Base-by-base conservation (phyloP, 2,888 invertebrate species). In the Erannis defoliaria region DNA sequence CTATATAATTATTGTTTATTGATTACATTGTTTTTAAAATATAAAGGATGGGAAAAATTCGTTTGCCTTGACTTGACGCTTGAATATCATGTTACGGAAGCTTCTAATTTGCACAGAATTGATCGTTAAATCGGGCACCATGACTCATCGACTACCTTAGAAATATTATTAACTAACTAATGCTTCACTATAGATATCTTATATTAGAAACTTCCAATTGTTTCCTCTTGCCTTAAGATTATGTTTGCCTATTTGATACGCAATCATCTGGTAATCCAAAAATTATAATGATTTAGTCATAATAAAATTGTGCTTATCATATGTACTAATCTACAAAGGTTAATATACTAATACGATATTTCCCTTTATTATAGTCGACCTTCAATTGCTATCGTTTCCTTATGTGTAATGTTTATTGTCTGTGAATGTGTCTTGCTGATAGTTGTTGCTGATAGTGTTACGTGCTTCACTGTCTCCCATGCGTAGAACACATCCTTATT, bases 381-480 rank as follows among this genome's bases (percentile, higher is more conserved):
- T 71, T 72, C 66, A 65, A 45, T 45, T 51, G 49, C 58, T 55
- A 60, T 67, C 59, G 64, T 61, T 71, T 73, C 74, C 74, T 29
- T 70, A 67, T 72, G 37, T 70, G 67, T 68, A 69, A 71, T 74
- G 68, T n/a, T n/a, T 70, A 73, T 75, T 74, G 76, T 77, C 67
- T 43, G 64, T 65, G 69, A 70, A 70, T 71, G 67, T 64, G 57
- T 54, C 66, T 66, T 73, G 73, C 68, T 71, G 63, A 66, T 65
- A 62, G 71, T 66, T 26, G 26, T 42, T 23, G 38, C 37, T 58
- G 37, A 37, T 54, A 67, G 63, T 60, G 66, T 70, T 73, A 73
- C 72, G 72, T 71, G 72, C 66, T 72, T 58, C 67, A 68, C 71
- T 64, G 65, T 63, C 71, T 76, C 72, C 67, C 70, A 71, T 61